Percentiles rank a stretch among this genome's conserved stretches.
phyloP scores from a whole-genome alignment of 2,113 vertebrate species.

The Anhinga anhinga region DNA sequence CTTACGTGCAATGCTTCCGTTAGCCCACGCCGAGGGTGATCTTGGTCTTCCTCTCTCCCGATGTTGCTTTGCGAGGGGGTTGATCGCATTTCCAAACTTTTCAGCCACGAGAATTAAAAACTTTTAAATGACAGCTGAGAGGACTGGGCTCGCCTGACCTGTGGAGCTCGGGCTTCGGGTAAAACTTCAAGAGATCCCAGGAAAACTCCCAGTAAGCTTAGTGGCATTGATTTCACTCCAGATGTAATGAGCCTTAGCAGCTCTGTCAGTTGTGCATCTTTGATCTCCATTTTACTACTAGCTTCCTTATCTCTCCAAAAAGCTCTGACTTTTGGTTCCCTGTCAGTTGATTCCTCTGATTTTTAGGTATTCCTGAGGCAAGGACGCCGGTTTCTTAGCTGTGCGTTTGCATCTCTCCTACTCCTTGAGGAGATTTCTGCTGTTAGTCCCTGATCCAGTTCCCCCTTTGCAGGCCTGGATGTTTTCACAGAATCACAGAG shows the following conservation, averaged over 20 bases:
- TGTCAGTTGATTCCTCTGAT: background rate
- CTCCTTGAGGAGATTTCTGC: background rate
- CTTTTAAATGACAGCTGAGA: background rate
- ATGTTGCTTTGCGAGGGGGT: background rate
- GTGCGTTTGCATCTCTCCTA: accelerated
- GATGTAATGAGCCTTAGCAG: conserved; percentile 22
- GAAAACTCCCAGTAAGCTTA: background rate
- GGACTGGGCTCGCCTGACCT: background rate
- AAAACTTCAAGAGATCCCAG: background rate
- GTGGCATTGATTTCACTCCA: conserved; percentile 19
- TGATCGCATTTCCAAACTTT: background rate
- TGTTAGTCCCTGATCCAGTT: background rate
- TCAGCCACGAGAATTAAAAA: background rate
- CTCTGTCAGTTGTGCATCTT: background rate
- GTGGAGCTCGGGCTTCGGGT: background rate
- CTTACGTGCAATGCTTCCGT: accelerated
- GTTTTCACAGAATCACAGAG: background rate
- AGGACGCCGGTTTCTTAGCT: accelerated
- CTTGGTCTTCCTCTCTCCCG: background rate
- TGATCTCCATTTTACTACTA: conserved; percentile 23
- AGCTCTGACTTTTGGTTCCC: background rate
- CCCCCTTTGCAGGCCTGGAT: background rate
- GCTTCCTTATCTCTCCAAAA: background rate
- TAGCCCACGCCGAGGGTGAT: background rate
- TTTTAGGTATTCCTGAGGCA: background rate